Evolutionary conservation across 2,797 vertebrate genomes (phyloP), one percentile per base, ranked within the genome.

Genomic region (Chaenodraco wilsoni): DNA sequence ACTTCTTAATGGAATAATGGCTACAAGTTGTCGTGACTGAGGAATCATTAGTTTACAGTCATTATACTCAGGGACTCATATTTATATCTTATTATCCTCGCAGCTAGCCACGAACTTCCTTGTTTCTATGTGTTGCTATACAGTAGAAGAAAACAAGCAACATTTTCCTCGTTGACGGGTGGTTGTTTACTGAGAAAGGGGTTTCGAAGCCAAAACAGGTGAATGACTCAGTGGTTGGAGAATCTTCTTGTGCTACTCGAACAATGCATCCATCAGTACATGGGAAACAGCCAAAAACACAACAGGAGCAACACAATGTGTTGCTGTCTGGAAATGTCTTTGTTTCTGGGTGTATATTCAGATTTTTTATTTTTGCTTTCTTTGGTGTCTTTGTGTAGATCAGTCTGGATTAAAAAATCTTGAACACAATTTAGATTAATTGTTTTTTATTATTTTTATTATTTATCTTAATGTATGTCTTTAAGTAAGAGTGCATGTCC

Each of bases 201-300:
- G 27, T 37, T 62, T 31, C 68, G 58, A 73, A 74, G 55, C 40
- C 60, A 72, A 66, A 87, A 66, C 92, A 95, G 93, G 88, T 93
- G 92, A 72, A 9, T 92, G 92, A 94, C 83, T 92, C 91, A 93
- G 57, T 33, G 16, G 27, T 85, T 85, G 81, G 66, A 63, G 23
- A 88, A 87, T 88, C 88, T 87, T 89, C 84, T 17, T 68, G 57
- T 51, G 88, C 87, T 88, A 90, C 74, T 90, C 61, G 84, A 94
- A 88, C 90, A 92, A 89, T 94, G 88, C 76, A 89, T 68, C 14
- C 51, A 82, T 87, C 84, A 65, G 90, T 94, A 93, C 95, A 95
- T 92, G 94, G 95, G 95, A 95, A 95, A 88, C 83, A 74, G 93
- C 87, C 86, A 92, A 87, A 90, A 91, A 93, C 93, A 92, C 13